A percentile compares a stretch with the other conserved stretches of the same genome.
Evolutionary conservation across 2,113 vertebrate genomes (phyloP).

Genomic region (Cettia cetti): DNA sequence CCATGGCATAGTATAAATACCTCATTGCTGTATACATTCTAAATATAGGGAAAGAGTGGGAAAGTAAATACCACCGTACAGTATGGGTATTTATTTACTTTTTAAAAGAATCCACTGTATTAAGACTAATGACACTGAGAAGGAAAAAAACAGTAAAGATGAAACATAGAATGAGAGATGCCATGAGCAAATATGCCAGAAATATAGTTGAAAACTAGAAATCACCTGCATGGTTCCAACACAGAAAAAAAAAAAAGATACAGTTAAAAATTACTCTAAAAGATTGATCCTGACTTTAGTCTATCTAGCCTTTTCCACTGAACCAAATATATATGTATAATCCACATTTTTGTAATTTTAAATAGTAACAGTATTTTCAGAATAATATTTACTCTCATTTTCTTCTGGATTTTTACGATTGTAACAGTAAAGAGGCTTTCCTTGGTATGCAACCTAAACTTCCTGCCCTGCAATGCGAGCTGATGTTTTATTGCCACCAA

Average conservation of each 20-base stretch:
- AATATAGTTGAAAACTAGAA: background rate
- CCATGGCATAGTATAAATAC: conserved; percentile 62
- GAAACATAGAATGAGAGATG: background rate
- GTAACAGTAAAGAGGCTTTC: background rate
- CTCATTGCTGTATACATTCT: conserved; percentile 61
- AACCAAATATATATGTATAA: background rate
- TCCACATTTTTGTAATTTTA: background rate
- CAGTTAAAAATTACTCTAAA: background rate
- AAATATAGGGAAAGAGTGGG: conserved; percentile 55
- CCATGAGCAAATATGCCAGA: background rate
- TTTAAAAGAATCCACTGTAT: conserved; percentile 42
- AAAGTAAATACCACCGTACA: conserved; percentile 55
- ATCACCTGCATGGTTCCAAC: background rate
- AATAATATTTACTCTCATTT: background rate
- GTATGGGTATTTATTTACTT: conserved; percentile 57
- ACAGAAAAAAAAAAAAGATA: background rate
- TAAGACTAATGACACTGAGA: conserved; percentile 13
- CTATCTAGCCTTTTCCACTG: background rate
- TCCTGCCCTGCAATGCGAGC: background rate
- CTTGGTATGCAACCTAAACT: background rate
- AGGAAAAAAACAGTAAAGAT: background rate
- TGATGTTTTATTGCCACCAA: background rate
- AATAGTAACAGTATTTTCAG: background rate
- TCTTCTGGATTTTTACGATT: background rate
- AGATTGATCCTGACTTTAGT: background rate